Conservation (phyloP, 1,140 invertebrate genomes). For the Scaptodrosophila lebanonensis region DNA sequence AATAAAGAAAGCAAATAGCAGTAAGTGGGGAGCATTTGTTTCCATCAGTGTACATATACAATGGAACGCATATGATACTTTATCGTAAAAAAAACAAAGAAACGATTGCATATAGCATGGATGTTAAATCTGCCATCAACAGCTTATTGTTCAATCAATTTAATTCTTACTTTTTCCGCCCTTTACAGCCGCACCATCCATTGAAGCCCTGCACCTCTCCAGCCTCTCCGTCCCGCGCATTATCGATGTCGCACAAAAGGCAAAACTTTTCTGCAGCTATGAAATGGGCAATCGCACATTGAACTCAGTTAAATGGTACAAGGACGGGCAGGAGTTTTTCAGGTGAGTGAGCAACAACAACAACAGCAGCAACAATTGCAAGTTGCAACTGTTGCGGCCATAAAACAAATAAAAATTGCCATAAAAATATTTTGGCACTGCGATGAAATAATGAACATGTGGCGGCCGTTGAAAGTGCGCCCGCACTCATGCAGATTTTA, state of each 20-base stretch:
- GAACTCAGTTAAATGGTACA: slow-evolving; percentile 90
- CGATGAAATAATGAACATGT: slow-evolving; percentile 65
- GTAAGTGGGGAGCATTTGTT: too few species aligned
- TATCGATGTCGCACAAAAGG: slow-evolving; percentile 79
- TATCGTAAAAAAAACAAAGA: slow-evolving; percentile 1
- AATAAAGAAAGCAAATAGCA: too few species aligned
- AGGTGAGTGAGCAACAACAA: too few species aligned
- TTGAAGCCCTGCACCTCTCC: slow-evolving; percentile 63
- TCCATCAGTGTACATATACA: too few species aligned
- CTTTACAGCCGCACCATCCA: slow-evolving; percentile 52
- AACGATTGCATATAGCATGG: not conserved
- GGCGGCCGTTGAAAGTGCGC: slow-evolving; percentile 32
- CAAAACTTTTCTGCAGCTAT: slow-evolving; percentile 80
- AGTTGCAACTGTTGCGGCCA: slow-evolving; percentile 30
- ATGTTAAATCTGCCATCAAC: slow-evolving; percentile 2
- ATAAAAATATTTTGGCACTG: slow-evolving; percentile 67
- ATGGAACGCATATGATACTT: too few species aligned
- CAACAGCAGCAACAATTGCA: slow-evolving; percentile 38
- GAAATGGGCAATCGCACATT: slow-evolving; percentile 82
- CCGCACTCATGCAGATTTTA: slow-evolving; percentile 75
- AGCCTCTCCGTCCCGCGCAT: slow-evolving; percentile 77
- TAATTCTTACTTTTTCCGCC: slow-evolving; percentile 7
- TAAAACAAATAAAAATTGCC: slow-evolving; percentile 53
- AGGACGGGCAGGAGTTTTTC: slow-evolving; percentile 86
- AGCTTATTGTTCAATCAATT: slow-evolving; percentile 18